These are phyloP conservation scores for Stratiomys singularior DNA, from an alignment of 2,888 invertebrate species.

Conservation along the genomic window DNA sequence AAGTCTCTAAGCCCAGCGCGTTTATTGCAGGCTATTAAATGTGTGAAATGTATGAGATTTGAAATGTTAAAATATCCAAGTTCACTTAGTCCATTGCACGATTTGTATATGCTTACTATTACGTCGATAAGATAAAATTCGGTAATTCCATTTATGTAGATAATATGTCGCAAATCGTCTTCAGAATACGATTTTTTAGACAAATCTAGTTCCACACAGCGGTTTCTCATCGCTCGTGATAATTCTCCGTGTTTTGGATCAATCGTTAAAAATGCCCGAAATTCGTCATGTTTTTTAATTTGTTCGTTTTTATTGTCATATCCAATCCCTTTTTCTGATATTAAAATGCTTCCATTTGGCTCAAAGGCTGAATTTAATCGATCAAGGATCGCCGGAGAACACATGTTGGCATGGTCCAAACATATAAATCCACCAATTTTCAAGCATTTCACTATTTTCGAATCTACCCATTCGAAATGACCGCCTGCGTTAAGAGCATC, in stretches of 20 bases:
- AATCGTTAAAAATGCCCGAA: conserved; percentile 93
- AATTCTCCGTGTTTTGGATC: conserved; percentile 96
- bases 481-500: conserved; percentile 83
- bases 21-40: conserved; percentile 60
- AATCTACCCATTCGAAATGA: conserved; percentile 93
- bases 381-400: conserved; percentile 96
- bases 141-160: conserved; percentile 67
- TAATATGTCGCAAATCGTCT: conserved; percentile 68
- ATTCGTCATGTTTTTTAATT: conserved; percentile 87
- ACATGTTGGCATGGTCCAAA: conserved; percentile 93
- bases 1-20: conserved; percentile 59
- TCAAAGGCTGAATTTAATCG: conserved; percentile 95
- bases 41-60: conserved; percentile 61
- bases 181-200: conserved; percentile 62
- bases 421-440: conserved; percentile 85
- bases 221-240: conserved; percentile 97
- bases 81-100: conserved; percentile 59
- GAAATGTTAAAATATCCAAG: conserved; percentile 61
- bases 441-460: conserved; percentile 85
- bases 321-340: conserved; percentile 90
- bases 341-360: conserved; percentile 85
- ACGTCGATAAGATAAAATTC: conserved; percentile 64
- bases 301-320: conserved; percentile 75
- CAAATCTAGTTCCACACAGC: conserved; percentile 87
- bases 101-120: conserved; percentile 67